phyloP scores from a whole-genome alignment of 2,797 vertebrate species.

The Lacerta bilineata region DNA sequence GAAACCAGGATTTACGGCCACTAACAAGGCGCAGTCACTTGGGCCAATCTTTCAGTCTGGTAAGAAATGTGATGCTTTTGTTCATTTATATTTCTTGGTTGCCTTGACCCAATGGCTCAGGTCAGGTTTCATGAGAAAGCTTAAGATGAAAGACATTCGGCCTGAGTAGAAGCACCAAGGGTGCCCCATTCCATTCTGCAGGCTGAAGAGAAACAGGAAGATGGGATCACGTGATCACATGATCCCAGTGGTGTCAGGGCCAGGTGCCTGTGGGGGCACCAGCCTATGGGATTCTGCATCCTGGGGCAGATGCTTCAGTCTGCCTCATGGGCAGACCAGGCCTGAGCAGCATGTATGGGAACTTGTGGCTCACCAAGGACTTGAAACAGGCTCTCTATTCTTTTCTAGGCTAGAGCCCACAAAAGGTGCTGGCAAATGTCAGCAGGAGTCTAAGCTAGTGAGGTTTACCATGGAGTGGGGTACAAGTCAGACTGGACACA shows the following conservation, averaged over 20 bases:
- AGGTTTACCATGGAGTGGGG: neutral
- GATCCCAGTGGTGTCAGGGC: no score
- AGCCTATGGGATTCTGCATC: no score
- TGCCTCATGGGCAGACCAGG: no score
- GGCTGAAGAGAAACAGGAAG: no score
- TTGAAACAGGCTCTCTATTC: neutral
- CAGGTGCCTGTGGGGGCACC: no score
- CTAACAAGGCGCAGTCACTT: neutral
- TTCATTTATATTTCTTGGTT: slow-evolving; percentile 9
- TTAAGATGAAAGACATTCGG: neutral
- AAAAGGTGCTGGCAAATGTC: neutral
- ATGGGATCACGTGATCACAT: no score
- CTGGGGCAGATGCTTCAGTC: no score
- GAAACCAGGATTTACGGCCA: slow-evolving; percentile 32
- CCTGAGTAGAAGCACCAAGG: neutral
- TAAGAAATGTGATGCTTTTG: neutral
- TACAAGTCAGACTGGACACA: neutral
- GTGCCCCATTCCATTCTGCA: no score
- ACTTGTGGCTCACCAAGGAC: neutral
- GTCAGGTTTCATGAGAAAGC: neutral
- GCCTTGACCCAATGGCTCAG: neutral
- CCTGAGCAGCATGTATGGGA: neutral
- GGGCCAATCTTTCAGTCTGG: neutral
- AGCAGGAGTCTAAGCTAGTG: neutral
- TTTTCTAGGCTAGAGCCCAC: neutral